phyloP scores from a whole-genome alignment of 2,797 vertebrate species.

The Melanotaenia trifasciata region DNA sequence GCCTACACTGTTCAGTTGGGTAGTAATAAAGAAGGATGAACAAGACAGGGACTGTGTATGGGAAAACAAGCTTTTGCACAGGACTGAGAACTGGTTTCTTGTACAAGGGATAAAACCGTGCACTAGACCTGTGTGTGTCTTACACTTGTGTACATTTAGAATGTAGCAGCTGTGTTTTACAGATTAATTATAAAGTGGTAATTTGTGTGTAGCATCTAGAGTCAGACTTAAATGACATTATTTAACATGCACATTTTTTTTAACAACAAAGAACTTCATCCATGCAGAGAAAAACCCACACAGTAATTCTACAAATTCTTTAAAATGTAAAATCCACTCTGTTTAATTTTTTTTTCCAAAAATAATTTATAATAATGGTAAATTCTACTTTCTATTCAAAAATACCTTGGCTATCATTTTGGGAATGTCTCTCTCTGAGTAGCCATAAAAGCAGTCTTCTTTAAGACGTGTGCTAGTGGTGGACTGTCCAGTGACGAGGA shows the following conservation, averaged over 20 bases:
- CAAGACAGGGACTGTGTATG: slow-evolving; percentile 37
- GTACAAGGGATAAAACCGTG: slow-evolving; percentile 11
- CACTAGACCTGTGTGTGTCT: slow-evolving; percentile 7
- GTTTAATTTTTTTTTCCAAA: not conserved
- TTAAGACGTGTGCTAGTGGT: slow-evolving; percentile 70
- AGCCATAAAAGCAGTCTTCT: slow-evolving; percentile 73
- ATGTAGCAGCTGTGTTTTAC: not conserved
- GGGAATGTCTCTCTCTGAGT: slow-evolving; percentile 85
- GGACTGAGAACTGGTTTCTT: slow-evolving; percentile 20
- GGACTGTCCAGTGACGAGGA: slow-evolving; percentile 57
- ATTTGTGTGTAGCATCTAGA: not conserved
- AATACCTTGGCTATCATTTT: slow-evolving; percentile 90
- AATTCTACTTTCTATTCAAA: not conserved
- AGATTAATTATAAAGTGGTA: not conserved
- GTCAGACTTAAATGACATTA: not conserved
- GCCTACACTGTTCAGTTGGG: slow-evolving; percentile 62
- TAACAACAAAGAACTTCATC: too few relatives aligned
- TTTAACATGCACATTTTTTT: not conserved
- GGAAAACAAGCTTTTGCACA: slow-evolving; percentile 29
- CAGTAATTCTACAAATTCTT: not conserved
- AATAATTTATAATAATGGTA: not conserved
- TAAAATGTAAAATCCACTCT: not conserved
- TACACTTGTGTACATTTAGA: not conserved
- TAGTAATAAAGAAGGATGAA: slow-evolving; percentile 70
- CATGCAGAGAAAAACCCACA: not conserved